These are phyloP conservation scores for Neocloeon triangulifer DNA, from an alignment of 1,140 invertebrate species.

Conservation along the genomic window DNA sequence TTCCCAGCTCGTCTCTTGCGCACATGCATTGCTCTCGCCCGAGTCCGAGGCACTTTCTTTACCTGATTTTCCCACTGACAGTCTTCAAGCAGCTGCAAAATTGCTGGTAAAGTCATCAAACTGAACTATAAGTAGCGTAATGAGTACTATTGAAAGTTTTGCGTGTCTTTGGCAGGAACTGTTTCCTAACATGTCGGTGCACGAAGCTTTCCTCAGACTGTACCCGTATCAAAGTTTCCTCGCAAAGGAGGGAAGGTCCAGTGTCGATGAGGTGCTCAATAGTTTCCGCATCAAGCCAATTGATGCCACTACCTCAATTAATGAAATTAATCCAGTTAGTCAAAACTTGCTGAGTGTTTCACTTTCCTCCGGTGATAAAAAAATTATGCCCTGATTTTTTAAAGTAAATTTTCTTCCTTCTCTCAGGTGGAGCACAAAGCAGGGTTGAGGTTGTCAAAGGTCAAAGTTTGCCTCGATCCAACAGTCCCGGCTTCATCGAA, in stretches of 20 bases:
- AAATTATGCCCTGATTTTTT: too few species aligned
- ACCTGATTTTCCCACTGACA: constrained; percentile 82
- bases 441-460: constrained; percentile 15
- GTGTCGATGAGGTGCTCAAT: constrained; percentile 38
- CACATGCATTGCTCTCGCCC: constrained; percentile 45
- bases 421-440: too few species aligned
- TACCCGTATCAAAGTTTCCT: constrained; percentile 70
- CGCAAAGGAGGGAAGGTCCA: constrained; percentile 39
- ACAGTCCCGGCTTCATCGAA: constrained; percentile 28
- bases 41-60: constrained; percentile 43
- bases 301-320: background rate
- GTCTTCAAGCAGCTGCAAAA: constrained; percentile 34
- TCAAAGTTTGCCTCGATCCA: constrained; percentile 1
- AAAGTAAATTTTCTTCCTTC: too few species aligned
- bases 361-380: too few species aligned
- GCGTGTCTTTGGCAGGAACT: constrained; percentile 36
- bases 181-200: constrained; percentile 34
- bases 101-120: constrained; percentile 41
- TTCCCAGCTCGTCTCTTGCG: constrained; percentile 48
- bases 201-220: constrained; percentile 42
- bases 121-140: background rate
- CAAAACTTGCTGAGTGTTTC: too few species aligned
- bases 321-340: too few species aligned
- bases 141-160: background rate
- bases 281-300: constrained; percentile 27